phyloP scores from a whole-genome alignment of 2,888 invertebrate genomes.

The Acleris holmiana region DNA sequence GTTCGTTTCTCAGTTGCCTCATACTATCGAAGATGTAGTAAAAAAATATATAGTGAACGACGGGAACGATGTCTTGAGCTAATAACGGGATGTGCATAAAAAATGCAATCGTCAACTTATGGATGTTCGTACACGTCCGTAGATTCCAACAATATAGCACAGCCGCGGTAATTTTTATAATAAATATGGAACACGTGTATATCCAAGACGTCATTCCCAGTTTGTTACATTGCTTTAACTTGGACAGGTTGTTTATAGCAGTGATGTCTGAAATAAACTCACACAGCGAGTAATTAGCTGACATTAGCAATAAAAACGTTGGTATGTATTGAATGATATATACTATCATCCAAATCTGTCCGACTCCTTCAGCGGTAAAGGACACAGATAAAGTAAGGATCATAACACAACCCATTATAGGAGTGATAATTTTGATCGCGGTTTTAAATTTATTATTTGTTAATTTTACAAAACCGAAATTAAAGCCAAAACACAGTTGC shows the following conservation, averaged over 20 bases:
- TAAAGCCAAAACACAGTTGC: slow-evolving; percentile 19
- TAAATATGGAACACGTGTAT: slow-evolving; percentile 6
- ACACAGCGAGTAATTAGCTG: slow-evolving; percentile 16
- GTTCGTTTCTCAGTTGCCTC: slow-evolving; percentile 4
- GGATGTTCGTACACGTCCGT: not conserved
- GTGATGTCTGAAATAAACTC: slow-evolving; percentile 14
- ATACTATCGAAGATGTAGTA: slow-evolving; percentile 9
- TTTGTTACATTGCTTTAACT: not conserved
- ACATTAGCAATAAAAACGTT: slow-evolving; percentile 11
- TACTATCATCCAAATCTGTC: slow-evolving; percentile 1
- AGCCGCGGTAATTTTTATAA: slow-evolving; percentile 5
- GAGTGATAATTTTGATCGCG: slow-evolving; percentile 2
- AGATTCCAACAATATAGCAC: slow-evolving; percentile 3
- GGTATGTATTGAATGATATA: slow-evolving; percentile 22
- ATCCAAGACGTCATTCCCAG: not conserved
- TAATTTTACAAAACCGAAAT: slow-evolving; percentile 13
- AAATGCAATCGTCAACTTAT: not conserved
- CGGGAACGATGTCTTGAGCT: slow-evolving; percentile 11
- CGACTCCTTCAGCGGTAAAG: not conserved
- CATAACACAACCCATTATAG: slow-evolving; percentile 16
- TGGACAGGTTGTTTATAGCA: not conserved
- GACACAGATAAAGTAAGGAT: not conserved
- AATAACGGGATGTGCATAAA: slow-evolving; percentile 15
- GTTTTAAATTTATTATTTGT: slow-evolving; percentile 1
- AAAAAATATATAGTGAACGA: slow-evolving; percentile 13